Evolutionary conservation across 2,797 vertebrate genomes (phyloP), one percentile per base, ranked within the genome.

Genomic region (Yasuhikotakia modesta): DNA sequence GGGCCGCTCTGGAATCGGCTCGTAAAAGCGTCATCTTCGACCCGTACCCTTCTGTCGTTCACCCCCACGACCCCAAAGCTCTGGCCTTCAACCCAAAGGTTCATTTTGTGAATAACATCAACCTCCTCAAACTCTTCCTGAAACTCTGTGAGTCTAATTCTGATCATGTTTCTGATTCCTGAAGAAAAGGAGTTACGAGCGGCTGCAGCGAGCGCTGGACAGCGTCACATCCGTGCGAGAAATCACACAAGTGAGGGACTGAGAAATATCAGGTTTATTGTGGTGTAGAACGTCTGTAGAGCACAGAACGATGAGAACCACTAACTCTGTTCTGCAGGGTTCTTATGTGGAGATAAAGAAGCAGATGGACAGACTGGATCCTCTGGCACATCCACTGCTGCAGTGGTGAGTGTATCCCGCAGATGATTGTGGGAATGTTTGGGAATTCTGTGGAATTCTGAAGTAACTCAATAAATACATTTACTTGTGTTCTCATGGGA

Each of bases 51-150:
- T 99, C 98, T 0, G 98, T 99, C 12, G 98, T 99, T 57, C 97
- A 99, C 90, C 98, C 98, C 81, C 98, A 95, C 2, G 97, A 99
- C 87, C 97, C 97, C 81, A 99, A 99, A 91, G 97, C 97, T 32
- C 92, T 99, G 73, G 98, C 98, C 88, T 99, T 99, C 90, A 99
- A 99, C 85, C 97, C 98, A 88, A 99, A 99, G 96, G 97, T 98
- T 84, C 77, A 12, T 10, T 61, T 53, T n/a, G 8, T 12, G 19
- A 17, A 10, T 24, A 1, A 57, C 4, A 39, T 55, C 5, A 52
- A 0, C 10, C 17, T 22, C n/a, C n/a, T n/a, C n/a, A n/a, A n/a
- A n/a, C n/a, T n/a, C n/a, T n/a, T n/a, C n/a, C n/a, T n/a, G n/a
- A n/a, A n/a, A n/a, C n/a, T n/a, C n/a, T n/a, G n/a, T n/a, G n/a